Evolutionary conservation across 2,888 invertebrate genomes (phyloP), one percentile per base, ranked within the genome.

Genomic region (Volucella zonaria): DNA sequence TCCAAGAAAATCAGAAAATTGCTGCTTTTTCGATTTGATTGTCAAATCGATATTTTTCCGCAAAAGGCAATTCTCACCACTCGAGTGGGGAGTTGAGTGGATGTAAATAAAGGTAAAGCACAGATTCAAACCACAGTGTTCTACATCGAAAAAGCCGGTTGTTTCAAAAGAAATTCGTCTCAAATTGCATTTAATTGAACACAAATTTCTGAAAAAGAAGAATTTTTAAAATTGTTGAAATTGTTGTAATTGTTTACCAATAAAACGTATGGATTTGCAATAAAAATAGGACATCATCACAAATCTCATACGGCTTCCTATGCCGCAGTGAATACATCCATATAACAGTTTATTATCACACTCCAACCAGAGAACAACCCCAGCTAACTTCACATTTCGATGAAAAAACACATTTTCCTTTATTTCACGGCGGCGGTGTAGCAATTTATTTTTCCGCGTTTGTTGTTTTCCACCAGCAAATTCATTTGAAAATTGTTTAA

Each of bases 21-120:
- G 18, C 43, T 64, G 68, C 42, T 77, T 82, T 80, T 82, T 42
- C 18, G 42, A 81, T 56, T 67, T 70, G 78, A 45, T 82, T 88
- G 87, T 87, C 87, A 88, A 90, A 90, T 90, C 90, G 90, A 90
- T 90, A 87, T 83, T 87, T 79, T 85, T 64, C 59, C 71, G 52
- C 31, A 56, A 42, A 54, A 56, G 62, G 31, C 6, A 6, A 31
- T 31, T 31, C 43, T 75, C 38, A 56, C 64, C 80, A 66, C 1
- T 11, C 1, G 12, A 14, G 58, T 80, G 83, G 80, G 52, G 83
- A 71, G 52, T 75, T 59, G 1, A 10, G 12, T 8, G 15, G 54
- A 74, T 74, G 82, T 82, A 79, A 83, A 80, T 83, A 83, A 66
- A 70, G 68, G 78, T 58, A 42, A 31, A 79, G 70, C 45, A 38